These are phyloP conservation scores for Enteromius treurensis DNA, from an alignment of 2,797 vertebrate genomes.

Conservation along the genomic window DNA sequence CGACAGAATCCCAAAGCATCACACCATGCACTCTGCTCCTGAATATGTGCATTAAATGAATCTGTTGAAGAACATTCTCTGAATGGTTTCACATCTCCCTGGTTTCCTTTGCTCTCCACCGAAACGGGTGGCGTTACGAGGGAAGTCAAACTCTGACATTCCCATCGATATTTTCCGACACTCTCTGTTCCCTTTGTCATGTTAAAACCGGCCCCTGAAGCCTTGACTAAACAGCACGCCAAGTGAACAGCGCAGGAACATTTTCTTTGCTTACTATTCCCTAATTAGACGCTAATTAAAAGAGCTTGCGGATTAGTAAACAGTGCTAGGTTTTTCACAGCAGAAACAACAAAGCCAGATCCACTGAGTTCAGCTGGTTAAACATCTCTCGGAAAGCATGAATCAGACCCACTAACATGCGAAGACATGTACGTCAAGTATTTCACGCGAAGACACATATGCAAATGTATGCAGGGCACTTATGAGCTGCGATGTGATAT, in stretches of 20 bases:
- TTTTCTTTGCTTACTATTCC: slow-evolving; percentile 66
- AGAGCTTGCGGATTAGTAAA: slow-evolving; percentile 70
- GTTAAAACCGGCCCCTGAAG: slow-evolving; percentile 71
- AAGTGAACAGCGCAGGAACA: slow-evolving; percentile 63
- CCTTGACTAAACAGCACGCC: slow-evolving; percentile 57
- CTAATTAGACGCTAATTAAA: slow-evolving; percentile 80
- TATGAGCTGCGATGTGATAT: slow-evolving; percentile 15
- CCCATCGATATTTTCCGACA: slow-evolving; percentile 50
- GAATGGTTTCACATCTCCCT: slow-evolving; percentile 69
- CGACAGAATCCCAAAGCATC: slow-evolving; percentile 59
- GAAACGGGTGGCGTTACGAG: not conserved
- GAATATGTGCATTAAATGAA: slow-evolving; percentile 60
- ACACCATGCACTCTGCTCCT: slow-evolving; percentile 48
- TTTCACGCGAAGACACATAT: not conserved
- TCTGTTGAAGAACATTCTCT: slow-evolving; percentile 70
- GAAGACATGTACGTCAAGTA: slow-evolving; percentile 8
- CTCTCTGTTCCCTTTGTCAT: slow-evolving; percentile 70
- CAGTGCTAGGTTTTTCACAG: slow-evolving; percentile 61
- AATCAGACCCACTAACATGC: slow-evolving; percentile 25
- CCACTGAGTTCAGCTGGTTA: slow-evolving; percentile 34
- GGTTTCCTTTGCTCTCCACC: slow-evolving; percentile 33
- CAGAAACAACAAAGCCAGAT: slow-evolving; percentile 65
- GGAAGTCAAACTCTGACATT: slow-evolving; percentile 38
- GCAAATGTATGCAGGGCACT: slow-evolving; percentile 4
- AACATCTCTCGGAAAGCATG: slow-evolving; percentile 38